Conservation (phyloP, 2,888 invertebrate genomes). For the Plebejus anna region DNA sequence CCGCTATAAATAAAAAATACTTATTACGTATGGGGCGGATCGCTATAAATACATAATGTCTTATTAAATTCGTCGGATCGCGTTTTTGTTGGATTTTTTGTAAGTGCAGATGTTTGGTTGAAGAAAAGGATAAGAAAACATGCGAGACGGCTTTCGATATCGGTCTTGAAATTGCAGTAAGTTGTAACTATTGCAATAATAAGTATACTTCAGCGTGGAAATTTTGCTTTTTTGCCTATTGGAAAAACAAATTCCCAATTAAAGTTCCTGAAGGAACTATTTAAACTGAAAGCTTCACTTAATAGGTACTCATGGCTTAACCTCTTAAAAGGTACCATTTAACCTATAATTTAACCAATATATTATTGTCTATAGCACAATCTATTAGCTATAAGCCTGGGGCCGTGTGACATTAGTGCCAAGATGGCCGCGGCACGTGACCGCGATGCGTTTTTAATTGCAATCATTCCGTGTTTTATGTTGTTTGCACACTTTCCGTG, state of each 20-base stretch:
- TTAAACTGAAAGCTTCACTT: too few species aligned
- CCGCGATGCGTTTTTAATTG: slow-evolving; percentile 78
- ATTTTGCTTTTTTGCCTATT: too few species aligned
- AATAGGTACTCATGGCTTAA: background rate
- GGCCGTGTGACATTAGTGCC: slow-evolving; percentile 49
- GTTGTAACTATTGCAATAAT: too few species aligned
- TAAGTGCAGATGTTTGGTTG: slow-evolving; percentile 7
- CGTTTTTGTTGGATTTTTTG: slow-evolving; percentile 28
- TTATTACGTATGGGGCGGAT: slow-evolving; percentile 61
- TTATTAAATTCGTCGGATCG: slow-evolving; percentile 43
- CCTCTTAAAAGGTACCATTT: background rate
- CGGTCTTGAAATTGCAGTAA: too few species aligned
- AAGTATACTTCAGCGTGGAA: too few species aligned
- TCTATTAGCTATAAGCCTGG: background rate
- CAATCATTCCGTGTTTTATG: slow-evolving; percentile 79
- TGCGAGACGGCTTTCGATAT: too few species aligned
- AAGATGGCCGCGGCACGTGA: slow-evolving; percentile 72
- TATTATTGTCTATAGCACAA: slow-evolving; percentile 5
- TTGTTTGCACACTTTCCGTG: slow-evolving; percentile 73
- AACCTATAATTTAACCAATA: background rate
- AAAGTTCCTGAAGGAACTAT: too few species aligned
- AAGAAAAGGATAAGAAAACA: background rate
- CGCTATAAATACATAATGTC: slow-evolving; percentile 58
- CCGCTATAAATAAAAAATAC: slow-evolving; percentile 70
- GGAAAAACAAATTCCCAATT: too few species aligned